Evolutionary conservation across 2,797 vertebrate genomes (phyloP), one percentile per base, ranked within the genome.

Genomic region (Serranus cabrilla): DNA sequence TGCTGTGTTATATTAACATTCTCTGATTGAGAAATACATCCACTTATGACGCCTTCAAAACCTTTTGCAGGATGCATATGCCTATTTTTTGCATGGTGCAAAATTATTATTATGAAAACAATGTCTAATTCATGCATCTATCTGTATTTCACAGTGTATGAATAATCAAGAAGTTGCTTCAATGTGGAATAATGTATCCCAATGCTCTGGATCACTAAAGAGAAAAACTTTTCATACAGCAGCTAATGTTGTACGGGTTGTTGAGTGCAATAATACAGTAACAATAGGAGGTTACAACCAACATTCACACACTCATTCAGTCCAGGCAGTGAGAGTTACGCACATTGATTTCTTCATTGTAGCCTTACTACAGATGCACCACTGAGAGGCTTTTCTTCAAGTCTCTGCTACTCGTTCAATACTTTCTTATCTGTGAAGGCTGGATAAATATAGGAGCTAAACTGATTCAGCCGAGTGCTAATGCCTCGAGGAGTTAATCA

Each of bases 391-490:
- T 27, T 55, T 74, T 65, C 55, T 40, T 69, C 11, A 47, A 65
- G 68, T 73, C 47, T 27, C 57, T 62, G 23, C 61, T 25, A 57
- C 21, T 80, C n/a, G 14, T 43, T 83, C 80, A 76, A 82, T 86
- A 78, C 54, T 0, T 64, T 64, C 49, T 81, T 69, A 81, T 86
- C 62, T 81, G 57, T 70, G 52, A 73, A 59, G 56, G 40, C 55
- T n/a, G 37, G 55, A 59, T 72, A 76, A 77, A 59, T 77, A 62
- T 83, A 80, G 66, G 50, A 76, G 52, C 14, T 54, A 27, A 51
- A 82, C 74, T 2, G 21, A 71, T 69, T 71, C 18, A 62, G 62
- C 14, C 40, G 20, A 71, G 65, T 49, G 57, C 59, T 73, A 67
- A 63, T 65, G 13, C 54, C 27, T 59, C 3, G 10, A 62, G 66